Evolutionary conservation across 2,888 invertebrate species (phyloP).

Genomic region (Clepsis dumicolana): DNA sequence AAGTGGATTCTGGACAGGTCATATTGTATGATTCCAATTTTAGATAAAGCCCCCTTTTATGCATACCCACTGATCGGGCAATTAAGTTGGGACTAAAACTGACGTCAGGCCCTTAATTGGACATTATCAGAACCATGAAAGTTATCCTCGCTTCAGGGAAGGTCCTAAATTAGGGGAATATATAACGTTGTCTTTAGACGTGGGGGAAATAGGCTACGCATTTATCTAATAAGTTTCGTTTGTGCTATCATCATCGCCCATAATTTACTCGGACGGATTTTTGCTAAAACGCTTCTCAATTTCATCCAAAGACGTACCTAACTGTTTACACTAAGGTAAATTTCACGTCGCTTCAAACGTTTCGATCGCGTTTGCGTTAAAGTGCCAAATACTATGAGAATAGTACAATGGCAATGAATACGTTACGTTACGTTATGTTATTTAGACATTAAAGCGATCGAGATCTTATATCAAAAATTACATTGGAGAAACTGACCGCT

Average conservation of each 20-base stretch:
- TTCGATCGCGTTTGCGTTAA: too few species aligned
- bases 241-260: neutral
- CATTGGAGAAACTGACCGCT: too few species aligned
- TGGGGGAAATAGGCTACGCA: conserved; percentile 1
- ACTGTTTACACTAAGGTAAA: too few species aligned
- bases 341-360: too few species aligned
- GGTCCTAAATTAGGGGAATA: conserved; percentile 20
- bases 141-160: conserved; percentile 15
- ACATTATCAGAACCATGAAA: conserved; percentile 28
- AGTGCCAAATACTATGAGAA: too few species aligned
- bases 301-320: neutral
- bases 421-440: too few species aligned
- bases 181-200: conserved; percentile 17
- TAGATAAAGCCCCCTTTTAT: conserved; percentile 31
- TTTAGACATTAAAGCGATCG: too few species aligned
- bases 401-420: too few species aligned
- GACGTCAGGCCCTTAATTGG: conserved; percentile 15
- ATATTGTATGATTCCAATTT: conserved; percentile 37
- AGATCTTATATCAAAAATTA: too few species aligned
- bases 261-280: neutral
- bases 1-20: conserved; percentile 35
- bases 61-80: conserved; percentile 20
- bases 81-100: conserved; percentile 20
- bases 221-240: neutral
- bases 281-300: neutral